Base-by-base conservation (phyloP, 1,140 invertebrate genomes). In the Anthonomus grandis region DNA sequence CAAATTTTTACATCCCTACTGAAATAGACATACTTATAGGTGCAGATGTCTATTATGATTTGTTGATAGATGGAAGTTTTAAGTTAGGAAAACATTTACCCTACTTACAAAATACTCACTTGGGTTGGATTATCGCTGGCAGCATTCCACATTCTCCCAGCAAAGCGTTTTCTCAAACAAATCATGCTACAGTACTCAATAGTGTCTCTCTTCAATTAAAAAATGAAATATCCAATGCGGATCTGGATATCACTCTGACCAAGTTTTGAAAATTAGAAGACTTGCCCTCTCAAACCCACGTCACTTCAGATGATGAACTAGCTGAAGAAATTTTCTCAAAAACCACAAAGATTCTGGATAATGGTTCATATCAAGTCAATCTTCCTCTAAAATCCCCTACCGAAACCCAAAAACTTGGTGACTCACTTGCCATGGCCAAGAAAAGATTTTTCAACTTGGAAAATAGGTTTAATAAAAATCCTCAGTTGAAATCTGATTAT, bases 11-110 rank as follows among this genome's bases (percentile, higher is more conserved):
- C 42, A 59, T 61, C 24, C 59, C 65, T 3, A 25, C 37, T 0
- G 19, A 54, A 34, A 56, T 71, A 23, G 67, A 74, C 53, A 25
- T 63, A 9, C 49, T 72, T 23, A 47, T 73, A 12, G 68, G 68
- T n/a, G 59, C 61, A 1, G 61, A 59, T 22, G 12, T 64, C 5
- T 70, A 62, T 46, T 72, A 57, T 41, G 39, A 64, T 0, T 23
- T 65, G 17, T 39, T 71, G 12, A 50, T 62, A 37, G 38, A 62
- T n/a, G n/a, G n/a, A n/a, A n/a, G n/a, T n/a, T n/a, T n/a, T n/a
- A n/a, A n/a, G n/a, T n/a, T n/a, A n/a, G 27, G 27, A 6, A 31
- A 31, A 31, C 6, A 31, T 31, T n/a, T 31, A 8, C 27, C 27
- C 6, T 6, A n/a, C n/a, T n/a, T n/a, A n/a, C n/a, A n/a, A n/a